Base-by-base conservation (phyloP, 2,888 invertebrate species). In the Entomobrya proxima region DNA sequence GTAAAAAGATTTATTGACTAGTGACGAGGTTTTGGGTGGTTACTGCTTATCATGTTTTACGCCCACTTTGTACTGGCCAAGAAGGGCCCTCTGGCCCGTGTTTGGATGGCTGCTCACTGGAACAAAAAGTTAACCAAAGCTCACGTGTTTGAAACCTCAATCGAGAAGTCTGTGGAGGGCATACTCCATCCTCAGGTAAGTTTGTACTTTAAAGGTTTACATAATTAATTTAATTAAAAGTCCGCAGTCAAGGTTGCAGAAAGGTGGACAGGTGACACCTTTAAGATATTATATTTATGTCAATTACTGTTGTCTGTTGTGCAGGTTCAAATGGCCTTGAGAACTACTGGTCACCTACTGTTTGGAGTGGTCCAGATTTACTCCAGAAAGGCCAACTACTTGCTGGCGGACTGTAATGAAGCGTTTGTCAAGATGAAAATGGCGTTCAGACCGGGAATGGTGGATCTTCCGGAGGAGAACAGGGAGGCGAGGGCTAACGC, bases 91-190 rank as follows among this genome's bases (percentile, higher is more conserved):
- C 92, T 99, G 93, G 98, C 99, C 93, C 95, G 98, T 91, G 98
- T 99, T 92, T 99, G 99, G 99, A 93, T 99, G 91, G 99, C 99
- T 82, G 99, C 99, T 90, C 99, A 99, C 93, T 99, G 99, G 99
- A 99, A 99, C 92, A 99, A 99, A 92, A 99, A 99, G 92, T 93
- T 99, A 82, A 99, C 99, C 6, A 99, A 99, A 92, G 98, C 99
- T 85, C 99, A 99, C 94, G 99, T 99, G 75, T 99, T 99, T 92
- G 99, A 99, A 93, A 99, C 99, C 0, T 98, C 99, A 91, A 99
- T 99, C 90, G 98, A 99, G 92, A 98, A 98, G 92, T 99, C 98
- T 79, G 99, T 99, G 0, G 99, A 99, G 92, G 99, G 99, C 90
- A 99, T 99, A 91, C 94, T 99, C 90, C 97, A 99, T 92, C 99